Evolutionary conservation across 2,113 vertebrate genomes (phyloP).

Genomic region (Onychorhynchus coronatus): DNA sequence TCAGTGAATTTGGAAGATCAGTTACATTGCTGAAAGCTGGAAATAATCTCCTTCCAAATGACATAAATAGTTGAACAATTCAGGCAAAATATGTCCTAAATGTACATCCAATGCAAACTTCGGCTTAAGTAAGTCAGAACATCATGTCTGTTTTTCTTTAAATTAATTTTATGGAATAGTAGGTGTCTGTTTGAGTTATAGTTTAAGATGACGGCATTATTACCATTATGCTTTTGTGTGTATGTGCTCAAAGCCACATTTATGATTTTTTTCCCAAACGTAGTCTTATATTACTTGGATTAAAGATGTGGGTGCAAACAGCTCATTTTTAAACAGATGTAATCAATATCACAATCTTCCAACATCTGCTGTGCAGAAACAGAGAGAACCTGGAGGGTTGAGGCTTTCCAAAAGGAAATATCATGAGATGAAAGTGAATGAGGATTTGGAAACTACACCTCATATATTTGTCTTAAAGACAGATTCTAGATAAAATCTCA

Average conservation of each 20-base stretch:
- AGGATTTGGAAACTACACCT: not conserved
- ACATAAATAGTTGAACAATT: slow-evolving; percentile 24
- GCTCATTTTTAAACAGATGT: slow-evolving; percentile 2
- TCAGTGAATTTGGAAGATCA: slow-evolving; percentile 1
- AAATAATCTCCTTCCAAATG: slow-evolving; percentile 28
- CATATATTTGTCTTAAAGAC: not conserved
- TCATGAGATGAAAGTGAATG: not conserved
- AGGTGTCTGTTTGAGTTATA: not conserved
- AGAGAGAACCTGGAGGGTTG: not conserved
- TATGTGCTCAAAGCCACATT: not conserved
- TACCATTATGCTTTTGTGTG: not conserved
- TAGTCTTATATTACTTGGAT: not conserved
- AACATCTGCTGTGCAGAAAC: slow-evolving; percentile 31
- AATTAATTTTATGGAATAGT: not conserved
- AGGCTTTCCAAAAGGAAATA: slow-evolving; percentile 34
- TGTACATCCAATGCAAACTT: slow-evolving; percentile 42
- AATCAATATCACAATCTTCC: not conserved
- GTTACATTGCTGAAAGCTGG: not conserved
- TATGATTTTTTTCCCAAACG: accelerated
- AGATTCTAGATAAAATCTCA: not conserved
- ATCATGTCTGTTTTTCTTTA: slow-evolving; percentile 10
- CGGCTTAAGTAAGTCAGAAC: slow-evolving; percentile 11
- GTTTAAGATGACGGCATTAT: not conserved
- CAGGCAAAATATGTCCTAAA: not conserved
- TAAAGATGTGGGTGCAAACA: not conserved